Percentiles rank a stretch among this genome's conserved stretches.
These are phyloP conservation scores for Diglossa brunneiventris DNA, from an alignment of 2,113 vertebrate species.

Conservation along the genomic window DNA sequence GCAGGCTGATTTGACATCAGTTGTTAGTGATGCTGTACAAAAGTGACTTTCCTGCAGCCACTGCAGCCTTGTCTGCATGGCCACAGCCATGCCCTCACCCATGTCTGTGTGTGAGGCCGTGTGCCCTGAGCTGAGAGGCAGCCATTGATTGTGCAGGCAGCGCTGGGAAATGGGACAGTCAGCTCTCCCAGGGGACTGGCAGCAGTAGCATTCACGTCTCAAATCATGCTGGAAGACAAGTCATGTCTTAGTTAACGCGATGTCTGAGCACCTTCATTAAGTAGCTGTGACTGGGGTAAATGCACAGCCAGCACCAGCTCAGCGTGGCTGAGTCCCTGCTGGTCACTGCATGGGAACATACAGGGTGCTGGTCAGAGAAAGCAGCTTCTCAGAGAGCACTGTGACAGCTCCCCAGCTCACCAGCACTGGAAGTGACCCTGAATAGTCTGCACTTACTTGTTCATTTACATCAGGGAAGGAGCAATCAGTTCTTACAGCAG, in stretches of 20 bases:
- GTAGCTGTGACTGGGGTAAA: background rate
- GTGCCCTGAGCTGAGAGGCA: background rate
- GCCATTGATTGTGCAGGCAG: background rate
- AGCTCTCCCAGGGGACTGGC: background rate
- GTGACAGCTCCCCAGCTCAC: background rate
- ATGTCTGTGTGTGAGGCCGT: fast-evolving
- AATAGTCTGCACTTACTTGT: background rate
- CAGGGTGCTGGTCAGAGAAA: background rate
- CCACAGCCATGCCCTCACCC: fast-evolving
- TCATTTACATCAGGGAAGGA: background rate
- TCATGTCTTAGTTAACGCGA: fast-evolving
- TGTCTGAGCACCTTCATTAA: fast-evolving
- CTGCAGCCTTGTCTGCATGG: fast-evolving
- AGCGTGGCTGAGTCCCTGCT: background rate
- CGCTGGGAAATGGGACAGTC: background rate
- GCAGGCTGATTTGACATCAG: background rate
- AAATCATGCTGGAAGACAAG: background rate
- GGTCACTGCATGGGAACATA: background rate
- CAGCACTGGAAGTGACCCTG: background rate
- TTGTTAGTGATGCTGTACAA: background rate
- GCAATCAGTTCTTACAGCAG: background rate
- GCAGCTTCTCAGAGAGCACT: background rate
- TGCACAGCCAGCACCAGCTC: background rate
- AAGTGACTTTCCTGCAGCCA: background rate
- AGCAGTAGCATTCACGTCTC: background rate